These are phyloP conservation scores for Artemia sinica DNA, from an alignment of 2,888 invertebrate species.

Conservation along the genomic window DNA sequence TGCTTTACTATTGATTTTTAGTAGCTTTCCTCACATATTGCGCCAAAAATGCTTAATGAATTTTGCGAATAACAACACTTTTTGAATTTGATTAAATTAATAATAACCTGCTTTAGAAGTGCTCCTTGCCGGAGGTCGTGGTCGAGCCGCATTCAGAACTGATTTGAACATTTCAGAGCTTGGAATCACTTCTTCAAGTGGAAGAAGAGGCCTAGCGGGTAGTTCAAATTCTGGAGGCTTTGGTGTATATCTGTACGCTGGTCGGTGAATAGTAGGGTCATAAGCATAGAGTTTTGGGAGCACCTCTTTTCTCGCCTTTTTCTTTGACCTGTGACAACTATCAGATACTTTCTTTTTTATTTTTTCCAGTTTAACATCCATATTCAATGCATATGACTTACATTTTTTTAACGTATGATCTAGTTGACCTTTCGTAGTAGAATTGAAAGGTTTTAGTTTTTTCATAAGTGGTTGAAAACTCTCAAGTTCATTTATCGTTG, in stretches of 20 bases:
- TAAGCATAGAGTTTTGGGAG: not conserved
- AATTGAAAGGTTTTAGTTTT: too few relatives aligned
- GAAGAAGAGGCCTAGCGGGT: not conserved
- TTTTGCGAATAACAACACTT: too few relatives aligned
- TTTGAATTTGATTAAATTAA: not conserved
- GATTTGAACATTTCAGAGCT: not conserved
- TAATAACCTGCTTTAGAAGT: constrained; percentile 1
- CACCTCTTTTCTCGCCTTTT: not conserved
- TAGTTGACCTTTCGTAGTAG: not conserved
- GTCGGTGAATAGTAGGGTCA: not conserved
- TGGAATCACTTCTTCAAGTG: not conserved
- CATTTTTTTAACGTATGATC: not conserved
- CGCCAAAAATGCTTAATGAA: too few relatives aligned
- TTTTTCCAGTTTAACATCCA: not conserved
- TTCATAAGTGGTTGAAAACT: not conserved
- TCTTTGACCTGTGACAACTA: not conserved
- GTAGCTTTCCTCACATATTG: too few relatives aligned
- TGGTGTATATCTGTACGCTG: not conserved
- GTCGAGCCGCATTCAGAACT: not conserved
- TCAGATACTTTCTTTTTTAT: not conserved
- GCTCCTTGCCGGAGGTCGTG: not conserved
- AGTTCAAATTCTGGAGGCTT: not conserved
- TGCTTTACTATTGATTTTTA: too few relatives aligned
- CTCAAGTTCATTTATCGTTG: constrained; percentile 40
- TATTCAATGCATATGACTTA: not conserved